phyloP scores from a whole-genome alignment of 2,888 invertebrate genomes.

The Tuta absoluta region DNA sequence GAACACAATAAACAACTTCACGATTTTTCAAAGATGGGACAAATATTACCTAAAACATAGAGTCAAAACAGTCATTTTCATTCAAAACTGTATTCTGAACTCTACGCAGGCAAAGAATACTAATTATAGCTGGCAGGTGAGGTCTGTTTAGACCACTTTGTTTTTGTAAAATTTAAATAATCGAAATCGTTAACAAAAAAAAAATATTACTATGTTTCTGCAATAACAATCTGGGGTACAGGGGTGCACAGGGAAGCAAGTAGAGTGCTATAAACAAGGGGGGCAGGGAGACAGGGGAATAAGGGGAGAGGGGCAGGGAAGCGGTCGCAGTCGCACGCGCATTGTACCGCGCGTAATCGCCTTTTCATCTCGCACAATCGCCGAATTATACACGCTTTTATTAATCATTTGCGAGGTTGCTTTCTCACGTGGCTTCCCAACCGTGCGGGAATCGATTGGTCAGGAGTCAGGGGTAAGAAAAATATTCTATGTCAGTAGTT shows the following conservation, averaged over 20 bases:
- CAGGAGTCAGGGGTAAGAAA: background rate
- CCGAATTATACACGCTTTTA: constrained; percentile 65
- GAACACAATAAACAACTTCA: no score
- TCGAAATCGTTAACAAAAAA: no score
- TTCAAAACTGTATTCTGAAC: no score
- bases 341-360: constrained; percentile 42
- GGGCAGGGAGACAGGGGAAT: background rate
- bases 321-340: constrained; percentile 25
- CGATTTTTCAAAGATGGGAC: no score
- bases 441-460: constrained; percentile 9
- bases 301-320: background rate
- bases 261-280: background rate
- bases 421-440: constrained; percentile 44
- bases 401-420: constrained; percentile 53
- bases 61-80: no score
- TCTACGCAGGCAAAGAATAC: no score
- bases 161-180: no score
- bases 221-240: background rate
- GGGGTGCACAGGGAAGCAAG: background rate
- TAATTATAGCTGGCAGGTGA: no score
- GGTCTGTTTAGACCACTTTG: no score
- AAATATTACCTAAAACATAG: no score
- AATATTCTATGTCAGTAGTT: background rate
- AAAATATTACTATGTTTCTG: no score
- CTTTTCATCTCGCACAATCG: constrained; percentile 46